Evolutionary conservation across 2,888 invertebrate genomes (phyloP).

Genomic region (Priapulus caudatus): DNA sequence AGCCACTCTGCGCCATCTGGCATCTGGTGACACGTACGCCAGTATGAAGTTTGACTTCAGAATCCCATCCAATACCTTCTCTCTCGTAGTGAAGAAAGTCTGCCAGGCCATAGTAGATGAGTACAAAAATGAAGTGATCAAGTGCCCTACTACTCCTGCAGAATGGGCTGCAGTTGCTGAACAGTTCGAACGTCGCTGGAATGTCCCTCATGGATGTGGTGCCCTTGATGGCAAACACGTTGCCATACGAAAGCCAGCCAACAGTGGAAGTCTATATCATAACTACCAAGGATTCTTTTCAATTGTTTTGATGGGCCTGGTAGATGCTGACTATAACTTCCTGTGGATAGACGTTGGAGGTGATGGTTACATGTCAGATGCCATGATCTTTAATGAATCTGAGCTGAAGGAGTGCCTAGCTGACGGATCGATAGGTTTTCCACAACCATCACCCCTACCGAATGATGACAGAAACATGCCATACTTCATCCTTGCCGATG

Average conservation of each 20-base stretch:
- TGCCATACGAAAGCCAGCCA: slow-evolving; percentile 16
- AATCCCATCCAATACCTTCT: no score
- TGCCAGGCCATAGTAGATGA: no score
- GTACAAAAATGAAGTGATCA: no score
- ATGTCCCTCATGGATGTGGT: slow-evolving; percentile 22
- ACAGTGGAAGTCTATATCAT: no score
- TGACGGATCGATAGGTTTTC: slow-evolving; percentile 17
- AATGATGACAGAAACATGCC: slow-evolving; percentile 18
- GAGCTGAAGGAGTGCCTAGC: no score
- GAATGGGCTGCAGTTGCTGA: no score
- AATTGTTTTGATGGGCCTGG: slow-evolving; percentile 20
- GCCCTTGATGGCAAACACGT: slow-evolving; percentile 24
- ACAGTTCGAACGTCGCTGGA: no score
- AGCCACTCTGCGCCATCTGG: no score
- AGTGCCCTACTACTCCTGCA: no score
- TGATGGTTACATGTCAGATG: slow-evolving; percentile 16
- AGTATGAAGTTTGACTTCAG: no score
- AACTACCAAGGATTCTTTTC: slow-evolving; percentile 22
- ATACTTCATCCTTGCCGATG: slow-evolving; percentile 23
- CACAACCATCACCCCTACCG: slow-evolving; percentile 16
- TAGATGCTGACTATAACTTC: slow-evolving; percentile 23
- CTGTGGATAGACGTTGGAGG: slow-evolving; percentile 19
- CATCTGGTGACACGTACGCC: no score
- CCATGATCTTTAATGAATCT: slow-evolving; percentile 17
- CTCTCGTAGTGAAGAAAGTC: no score